These are phyloP conservation scores for Eulemur macaco DNA, from an alignment of 2,113 vertebrate genomes.

Conservation along the genomic window DNA sequence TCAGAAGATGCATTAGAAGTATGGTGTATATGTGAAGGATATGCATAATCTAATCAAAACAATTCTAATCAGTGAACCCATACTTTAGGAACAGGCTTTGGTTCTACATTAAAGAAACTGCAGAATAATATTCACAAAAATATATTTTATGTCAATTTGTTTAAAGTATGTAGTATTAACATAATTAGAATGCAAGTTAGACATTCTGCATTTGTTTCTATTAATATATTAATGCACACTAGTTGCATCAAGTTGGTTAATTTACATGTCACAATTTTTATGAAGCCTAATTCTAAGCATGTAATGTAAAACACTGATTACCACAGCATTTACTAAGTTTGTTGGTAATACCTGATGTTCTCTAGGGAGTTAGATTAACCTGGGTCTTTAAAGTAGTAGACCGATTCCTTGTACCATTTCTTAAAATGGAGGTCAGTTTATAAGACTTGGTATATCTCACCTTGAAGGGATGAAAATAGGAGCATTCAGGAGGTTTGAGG, in stretches of 20 bases:
- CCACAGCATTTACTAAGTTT: background rate
- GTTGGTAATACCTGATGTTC: background rate
- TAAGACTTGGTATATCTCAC: background rate
- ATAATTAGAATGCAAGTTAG: background rate
- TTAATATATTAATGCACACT: background rate
- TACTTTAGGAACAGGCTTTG: background rate
- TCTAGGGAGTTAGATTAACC: background rate
- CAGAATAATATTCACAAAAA: background rate
- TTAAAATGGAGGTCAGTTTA: background rate
- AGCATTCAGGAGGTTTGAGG: background rate
- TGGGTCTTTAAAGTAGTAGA: background rate
- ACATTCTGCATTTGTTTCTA: background rate
- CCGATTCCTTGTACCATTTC: background rate
- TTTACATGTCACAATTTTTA: slow-evolving; percentile 25
- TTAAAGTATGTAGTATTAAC: background rate
- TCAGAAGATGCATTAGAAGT: background rate
- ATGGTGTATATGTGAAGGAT: background rate
- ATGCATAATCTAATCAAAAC: background rate
- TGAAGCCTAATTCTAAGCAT: slow-evolving; percentile 31
- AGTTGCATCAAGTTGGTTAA: slow-evolving; percentile 16
- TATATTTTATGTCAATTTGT: background rate
- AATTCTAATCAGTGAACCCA: background rate
- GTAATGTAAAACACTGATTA: background rate
- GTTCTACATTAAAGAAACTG: background rate
- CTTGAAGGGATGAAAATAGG: background rate